Base-by-base conservation (phyloP, 92 coral and sea anemone genomes). In the Heliopora coerulea region DNA sequence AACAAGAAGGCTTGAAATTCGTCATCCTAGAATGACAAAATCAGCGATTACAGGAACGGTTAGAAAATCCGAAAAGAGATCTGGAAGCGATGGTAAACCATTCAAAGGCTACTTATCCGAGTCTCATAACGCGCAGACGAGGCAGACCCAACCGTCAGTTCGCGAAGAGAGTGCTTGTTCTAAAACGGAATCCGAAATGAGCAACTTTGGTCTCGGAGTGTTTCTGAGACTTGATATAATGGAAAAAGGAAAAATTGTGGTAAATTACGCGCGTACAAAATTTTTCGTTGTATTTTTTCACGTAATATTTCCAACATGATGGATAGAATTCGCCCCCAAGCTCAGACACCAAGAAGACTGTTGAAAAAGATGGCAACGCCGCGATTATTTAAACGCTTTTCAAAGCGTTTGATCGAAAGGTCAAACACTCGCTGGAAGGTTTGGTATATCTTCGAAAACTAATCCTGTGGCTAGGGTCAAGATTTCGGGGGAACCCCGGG, bases 181-280 rank as follows among this genome's bases (percentile, higher is more conserved):
- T 8, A 70, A 17, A 58, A 26, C 35, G 15, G 30, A 54, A 33
- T 19, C 63, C 15, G 62, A 70, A 29, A 32, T 25, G 19, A 70
- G 31, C 6, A 67, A 67, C 13, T 33, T 67, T 29, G 74, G 74
- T 21, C 49, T 54, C 14, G 77, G 77, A 31, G 77, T 54, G 31
- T 70, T 70, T 50, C 32, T 70, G 44, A 50, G 77, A 37, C 18
- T 70, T 24, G 77, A 70, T 54, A 32, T 70, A 24, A 52, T 70
- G 21, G 77, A 54, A 40, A 39, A 70, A 34, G 62, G 63, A 29
- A 29, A 70, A 52, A 34, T 40, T 70, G 77, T 49, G 77, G 77
- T 70, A 70, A 52, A 13, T 5, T 56, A 56, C 52, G 11, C 42
- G 11, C 4, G 4, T 37, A 37, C 4, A 37, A 37, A 4, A 11